Base-by-base conservation (phyloP, 2,888 invertebrate species). In the Tinea semifulvella region DNA sequence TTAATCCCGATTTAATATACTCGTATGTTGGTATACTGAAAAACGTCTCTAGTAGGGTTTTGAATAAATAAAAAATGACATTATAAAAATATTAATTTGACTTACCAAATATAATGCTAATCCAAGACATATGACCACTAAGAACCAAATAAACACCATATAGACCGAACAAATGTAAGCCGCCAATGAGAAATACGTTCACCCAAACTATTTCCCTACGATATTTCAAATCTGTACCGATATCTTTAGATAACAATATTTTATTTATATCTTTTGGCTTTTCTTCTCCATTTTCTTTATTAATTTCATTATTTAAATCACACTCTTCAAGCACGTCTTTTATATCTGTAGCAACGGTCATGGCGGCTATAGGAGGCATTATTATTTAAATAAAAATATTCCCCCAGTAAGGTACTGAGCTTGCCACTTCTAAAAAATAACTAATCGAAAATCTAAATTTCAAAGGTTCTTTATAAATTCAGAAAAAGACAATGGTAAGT, bases 131-230 rank as follows among this genome's bases (percentile, higher is more conserved):
- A 2, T 51, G 50, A 39, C 66, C 63, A 1, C 60, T 56, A 1
- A 64, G 14, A 1, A 60, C 45, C 16, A 77, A 53, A 47, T 56
- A 61, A 0, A 69, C 2, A 31, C 85, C 85, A 61, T 80, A 83
- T 11, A 82, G 3, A 1, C 75, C 83, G 2, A 69, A 54, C 5
- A 80, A 8, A 58, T 88, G 87, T 40, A 88, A 53, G 3, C 82
- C 44, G 2, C 85, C 48, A 57, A 87, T 87, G 22, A 84, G 85
- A 14, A 87, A 74, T 0, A 74, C 83, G 58, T 88, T 88, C 50
- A 65, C 71, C 88, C 88, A 88, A 2, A 87, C 87, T 10, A 86
- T 73, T 58, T 82, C 49, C 46, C 79, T 60, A 53, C 80, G 74
- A 52, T 73, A 83, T 44, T 52, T 66, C 43, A 61, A 65, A 61